These are phyloP conservation scores for Unio pictorum DNA, from an alignment of 2,888 invertebrate species.

Conservation along the genomic window DNA sequence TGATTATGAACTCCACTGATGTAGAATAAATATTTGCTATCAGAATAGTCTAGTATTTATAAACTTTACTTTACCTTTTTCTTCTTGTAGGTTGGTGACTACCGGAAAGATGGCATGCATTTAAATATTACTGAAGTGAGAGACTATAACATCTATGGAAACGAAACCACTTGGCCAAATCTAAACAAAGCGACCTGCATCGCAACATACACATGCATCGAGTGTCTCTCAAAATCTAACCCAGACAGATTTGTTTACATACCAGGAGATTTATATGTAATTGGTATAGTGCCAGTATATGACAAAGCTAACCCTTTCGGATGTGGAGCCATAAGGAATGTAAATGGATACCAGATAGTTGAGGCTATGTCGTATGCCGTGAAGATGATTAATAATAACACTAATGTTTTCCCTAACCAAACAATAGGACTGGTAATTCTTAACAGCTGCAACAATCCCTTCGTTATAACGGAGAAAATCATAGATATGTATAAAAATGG, in stretches of 20 bases:
- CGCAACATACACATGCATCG: conserved; percentile 10
- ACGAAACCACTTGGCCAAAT: conserved; percentile 13
- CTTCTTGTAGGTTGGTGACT: conserved; percentile 21
- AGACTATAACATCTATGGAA: conserved; percentile 13
- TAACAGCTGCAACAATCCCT: conserved; percentile 34
- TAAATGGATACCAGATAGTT: conserved; percentile 19
- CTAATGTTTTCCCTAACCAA: conserved; percentile 10
- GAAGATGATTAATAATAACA: conserved; percentile 10
- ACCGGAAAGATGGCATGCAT: conserved; percentile 3
- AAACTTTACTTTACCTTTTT: too few species aligned
- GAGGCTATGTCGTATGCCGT: conserved; percentile 32
- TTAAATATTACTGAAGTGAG: conserved; percentile 9
- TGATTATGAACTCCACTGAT: not conserved
- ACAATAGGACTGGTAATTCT: conserved; percentile 29
- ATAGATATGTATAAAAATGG: conserved; percentile 22
- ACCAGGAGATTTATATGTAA: conserved; percentile 34
- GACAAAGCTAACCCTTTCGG: conserved; percentile 9
- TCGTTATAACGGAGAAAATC: conserved; percentile 21
- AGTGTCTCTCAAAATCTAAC: conserved; percentile 14
- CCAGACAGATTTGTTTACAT: conserved; percentile 12
- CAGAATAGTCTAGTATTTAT: too few species aligned
- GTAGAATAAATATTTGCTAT: too few species aligned
- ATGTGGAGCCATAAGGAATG: conserved; percentile 22
- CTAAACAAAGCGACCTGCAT: conserved; percentile 18
- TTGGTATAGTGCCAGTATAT: conserved; percentile 32